Evolutionary conservation across 2,888 invertebrate genomes (phyloP).

Genomic region (Eugnorisma glareosa): DNA sequence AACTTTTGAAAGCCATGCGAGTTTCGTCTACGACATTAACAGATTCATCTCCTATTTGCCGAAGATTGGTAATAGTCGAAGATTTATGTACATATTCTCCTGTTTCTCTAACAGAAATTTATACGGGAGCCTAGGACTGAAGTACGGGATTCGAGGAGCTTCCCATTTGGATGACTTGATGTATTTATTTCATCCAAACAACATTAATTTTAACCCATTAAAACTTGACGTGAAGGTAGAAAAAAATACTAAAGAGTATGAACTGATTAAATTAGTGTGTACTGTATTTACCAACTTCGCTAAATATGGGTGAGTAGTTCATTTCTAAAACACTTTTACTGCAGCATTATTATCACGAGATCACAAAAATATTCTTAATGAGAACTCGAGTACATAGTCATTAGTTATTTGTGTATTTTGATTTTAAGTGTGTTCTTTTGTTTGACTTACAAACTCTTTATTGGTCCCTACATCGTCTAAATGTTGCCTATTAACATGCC

Average conservation of each 20-base stretch:
- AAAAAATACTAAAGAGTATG: constrained; percentile 70
- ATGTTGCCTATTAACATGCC: neutral
- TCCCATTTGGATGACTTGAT: constrained; percentile 79
- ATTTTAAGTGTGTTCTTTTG: neutral
- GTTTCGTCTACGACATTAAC: constrained; percentile 67
- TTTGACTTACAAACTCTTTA: no score
- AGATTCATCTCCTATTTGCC: constrained; percentile 46
- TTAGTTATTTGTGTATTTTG: neutral
- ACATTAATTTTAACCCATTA: constrained; percentile 55
- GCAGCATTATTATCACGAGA: neutral
- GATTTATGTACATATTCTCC: constrained; percentile 67
- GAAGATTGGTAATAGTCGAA: constrained; percentile 39
- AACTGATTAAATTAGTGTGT: constrained; percentile 75
- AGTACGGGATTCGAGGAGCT: constrained; percentile 74
- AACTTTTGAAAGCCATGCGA: constrained; percentile 62
- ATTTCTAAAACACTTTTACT: neutral
- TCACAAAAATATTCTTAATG: no score
- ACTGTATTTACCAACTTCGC: constrained; percentile 65
- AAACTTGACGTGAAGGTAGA: constrained; percentile 71
- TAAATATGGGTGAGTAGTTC: neutral
- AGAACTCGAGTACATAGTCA: no score
- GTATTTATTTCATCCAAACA: constrained; percentile 66
- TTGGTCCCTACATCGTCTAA: no score
- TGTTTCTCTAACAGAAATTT: constrained; percentile 76
- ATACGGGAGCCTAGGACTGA: constrained; percentile 67